Evolutionary conservation across 2,113 vertebrate species (phyloP).

Genomic region (Tricholaema leucomelas): DNA sequence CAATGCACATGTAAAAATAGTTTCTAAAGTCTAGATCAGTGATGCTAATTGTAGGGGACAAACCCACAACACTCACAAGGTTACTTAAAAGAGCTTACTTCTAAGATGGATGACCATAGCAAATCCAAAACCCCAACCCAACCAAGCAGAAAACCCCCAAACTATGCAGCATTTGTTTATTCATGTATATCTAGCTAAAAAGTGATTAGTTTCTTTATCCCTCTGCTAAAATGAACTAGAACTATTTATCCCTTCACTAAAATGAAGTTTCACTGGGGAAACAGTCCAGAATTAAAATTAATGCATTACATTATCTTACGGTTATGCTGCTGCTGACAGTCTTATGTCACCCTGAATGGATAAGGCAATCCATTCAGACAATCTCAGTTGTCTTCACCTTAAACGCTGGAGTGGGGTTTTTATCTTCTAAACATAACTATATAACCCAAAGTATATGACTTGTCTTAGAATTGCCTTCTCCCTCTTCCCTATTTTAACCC

Average conservation of each 20-base stretch:
- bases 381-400: neutral
- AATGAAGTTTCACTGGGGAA: neutral
- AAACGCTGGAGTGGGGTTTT: neutral
- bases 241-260: neutral
- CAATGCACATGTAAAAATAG: neutral
- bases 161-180: neutral
- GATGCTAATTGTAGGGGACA: neutral
- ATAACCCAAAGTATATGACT: neutral
- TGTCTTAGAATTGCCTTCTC: neutral
- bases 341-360: neutral
- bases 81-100: neutral
- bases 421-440: neutral
- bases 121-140: neutral
- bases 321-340: neutral
- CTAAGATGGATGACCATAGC: neutral
- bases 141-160: neutral
- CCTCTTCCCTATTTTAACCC: too few species aligned
- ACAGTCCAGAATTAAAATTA: slow-evolving; percentile 9
- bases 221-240: neutral
- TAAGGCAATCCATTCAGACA: neutral
- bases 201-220: neutral
- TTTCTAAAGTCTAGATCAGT: neutral
- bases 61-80: neutral
- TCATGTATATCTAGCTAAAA: neutral
- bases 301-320: neutral